These are phyloP conservation scores for Fissipunctia ypsillon DNA, from an alignment of 2,888 invertebrate species.

Conservation along the genomic window DNA sequence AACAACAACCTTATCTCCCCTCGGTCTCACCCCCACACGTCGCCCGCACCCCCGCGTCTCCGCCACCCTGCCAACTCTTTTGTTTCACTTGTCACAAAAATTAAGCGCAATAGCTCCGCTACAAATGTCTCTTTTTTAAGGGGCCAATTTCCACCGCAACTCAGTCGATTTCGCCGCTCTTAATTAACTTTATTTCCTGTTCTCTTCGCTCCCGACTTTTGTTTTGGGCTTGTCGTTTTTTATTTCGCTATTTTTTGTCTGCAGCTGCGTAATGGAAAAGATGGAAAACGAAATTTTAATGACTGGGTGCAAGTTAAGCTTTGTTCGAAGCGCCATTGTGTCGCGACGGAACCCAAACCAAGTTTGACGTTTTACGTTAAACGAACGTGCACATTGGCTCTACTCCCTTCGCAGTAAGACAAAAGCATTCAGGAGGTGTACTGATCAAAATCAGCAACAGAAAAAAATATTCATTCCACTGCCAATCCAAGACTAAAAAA, in stretches of 20 bases:
- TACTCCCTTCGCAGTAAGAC: conserved; percentile 76
- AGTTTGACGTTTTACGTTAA: conserved; percentile 84
- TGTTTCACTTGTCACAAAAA: conserved; percentile 91
- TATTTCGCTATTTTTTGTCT: conserved; percentile 90
- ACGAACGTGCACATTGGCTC: conserved; percentile 79
- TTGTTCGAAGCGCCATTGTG: conserved; percentile 86
- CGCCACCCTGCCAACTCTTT: conserved; percentile 87
- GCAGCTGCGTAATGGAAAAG: conserved; percentile 89
- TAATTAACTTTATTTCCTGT: conserved; percentile 91
- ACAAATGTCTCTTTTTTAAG: conserved; percentile 90
- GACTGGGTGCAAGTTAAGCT: conserved; percentile 88
- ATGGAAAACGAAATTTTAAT: conserved; percentile 90
- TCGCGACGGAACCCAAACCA: conserved; percentile 76
- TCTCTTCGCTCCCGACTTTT: conserved; percentile 89
- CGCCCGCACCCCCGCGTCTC: conserved; percentile 73
- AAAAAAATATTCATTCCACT: conserved; percentile 17
- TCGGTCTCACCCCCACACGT: conserved; percentile 55
- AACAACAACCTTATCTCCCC: conserved; percentile 88
- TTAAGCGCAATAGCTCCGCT: conserved; percentile 90
- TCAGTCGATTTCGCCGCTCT: conserved; percentile 90
- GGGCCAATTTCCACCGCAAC: conserved; percentile 90
- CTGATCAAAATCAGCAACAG: conserved; percentile 41
- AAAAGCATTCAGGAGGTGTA: conserved; percentile 70
- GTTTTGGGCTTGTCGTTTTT: conserved; percentile 88
- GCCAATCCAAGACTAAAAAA: conserved; percentile 3